Base-by-base conservation (phyloP, 2,113 vertebrate species). In the Protobothrops mucrosquamatus region DNA sequence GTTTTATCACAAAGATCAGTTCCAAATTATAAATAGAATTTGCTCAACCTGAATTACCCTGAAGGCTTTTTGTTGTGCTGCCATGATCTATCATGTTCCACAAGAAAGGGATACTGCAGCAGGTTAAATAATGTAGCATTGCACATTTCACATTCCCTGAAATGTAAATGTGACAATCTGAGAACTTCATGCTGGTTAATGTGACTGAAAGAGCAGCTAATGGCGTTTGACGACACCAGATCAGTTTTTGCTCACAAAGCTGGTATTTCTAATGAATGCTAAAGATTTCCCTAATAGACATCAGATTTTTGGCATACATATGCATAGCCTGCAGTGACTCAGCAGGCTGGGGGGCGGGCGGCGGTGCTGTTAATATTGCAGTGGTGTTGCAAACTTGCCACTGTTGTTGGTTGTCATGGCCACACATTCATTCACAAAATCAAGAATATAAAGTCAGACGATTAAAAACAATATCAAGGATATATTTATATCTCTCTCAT, bases 331-430 rank as follows among this genome's bases (percentile, higher is more conserved):
- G 59, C 89, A 85, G 87, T 87, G 64, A 93, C 92, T 95, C 93
- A 81, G 64, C 3, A 94, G 69, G 92, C 94, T 95, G n/a, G 74
- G 52, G 52, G 74, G 52, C 43, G 18, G 7, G 12, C 52, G 89
- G 74, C 5, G 69, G 20, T 92, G 91, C 22, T 95, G 93, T 7
- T 59, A 87, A 57, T 92, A 94, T 92, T 96, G 94, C 95, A 97
- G 95, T 94, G 92, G 89, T 93, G 92, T 96, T 96, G 95, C 94
- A 94, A 94, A 92, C 91, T 94, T 96, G 93, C 92, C 93, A 24
- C 64, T 94, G 2, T 85, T 0, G 0, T 88, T 94, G 90, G 95
- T 97, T 97, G 97, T 96, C 96, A 97, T 95, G 92, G 94, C 20
- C 95, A 92, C 97, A 94, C 93, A 59, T 91, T 93, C 92, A 92